Base-by-base conservation (phyloP, 2,797 vertebrate species). In the Anas georgica region DNA sequence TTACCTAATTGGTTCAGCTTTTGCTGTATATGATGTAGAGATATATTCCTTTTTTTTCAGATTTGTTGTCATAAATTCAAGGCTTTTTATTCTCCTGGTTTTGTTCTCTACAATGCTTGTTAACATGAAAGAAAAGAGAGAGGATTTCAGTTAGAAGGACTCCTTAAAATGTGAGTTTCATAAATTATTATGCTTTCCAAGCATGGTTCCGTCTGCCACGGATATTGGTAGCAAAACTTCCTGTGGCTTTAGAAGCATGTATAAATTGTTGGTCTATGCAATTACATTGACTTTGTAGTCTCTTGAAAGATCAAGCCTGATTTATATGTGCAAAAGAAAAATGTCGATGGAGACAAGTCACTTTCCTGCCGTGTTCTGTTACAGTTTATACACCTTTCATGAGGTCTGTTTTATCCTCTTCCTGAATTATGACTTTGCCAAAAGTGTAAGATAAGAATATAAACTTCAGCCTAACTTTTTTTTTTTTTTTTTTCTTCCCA, bases 321-420 rank as follows among this genome's bases (percentile, higher is more conserved):
- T 72, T 84, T 91, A 54, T 86, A 64, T 18, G 17, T 84, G 29
- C 28, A 46, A 88, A 93, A 90, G 46, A 63, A 91, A 88, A 79
- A 75, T 73, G 76, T 10, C 74, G 55, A 83, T 59, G 28, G 63
- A 60, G 59, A 78, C 35, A 82, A 76, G 41, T 74, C 1, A 73
- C 56, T 83, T 87, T 88, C 66, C 78, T 88, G 56, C 72, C 17
- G 8, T 56, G n/a, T 77, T 91, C 41, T 41, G 79, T 63, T 84
- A 88, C 60, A 90, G 59, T 92, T 91, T 93, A 89, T 91, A 43
- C 22, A 91, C 70, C 31, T 94, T 91, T 92, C 60, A 10, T 77
- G 64, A 77, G 37, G 29, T 84, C 33, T 90, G 21, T 74, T 91
- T 91, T 84, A 75, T 83, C 39, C 37, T 86, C 64, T 93, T 96